These are phyloP conservation scores for Thumatha senex DNA, from an alignment of 2,888 invertebrate species.

Conservation along the genomic window DNA sequence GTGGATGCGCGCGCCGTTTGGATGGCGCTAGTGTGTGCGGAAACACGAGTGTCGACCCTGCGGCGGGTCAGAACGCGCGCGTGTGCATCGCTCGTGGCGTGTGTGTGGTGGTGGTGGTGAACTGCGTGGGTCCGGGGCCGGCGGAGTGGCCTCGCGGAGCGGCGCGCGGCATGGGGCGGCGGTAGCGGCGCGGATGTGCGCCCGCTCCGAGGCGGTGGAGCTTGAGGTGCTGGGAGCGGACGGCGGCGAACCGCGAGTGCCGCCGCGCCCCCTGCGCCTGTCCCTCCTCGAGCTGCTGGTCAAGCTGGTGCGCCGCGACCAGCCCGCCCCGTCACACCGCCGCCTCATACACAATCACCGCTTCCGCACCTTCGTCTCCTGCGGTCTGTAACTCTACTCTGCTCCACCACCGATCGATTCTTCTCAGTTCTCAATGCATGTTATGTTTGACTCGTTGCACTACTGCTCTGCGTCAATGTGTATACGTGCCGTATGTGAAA, in stretches of 20 bases:
- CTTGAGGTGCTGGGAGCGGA: constrained; percentile 91
- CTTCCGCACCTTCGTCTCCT: constrained; percentile 78
- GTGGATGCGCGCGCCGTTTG: constrained; percentile 52
- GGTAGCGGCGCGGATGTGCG: constrained; percentile 90
- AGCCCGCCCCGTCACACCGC: constrained; percentile 71
- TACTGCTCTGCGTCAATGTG: neutral
- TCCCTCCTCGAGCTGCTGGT: constrained; percentile 86
- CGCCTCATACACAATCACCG: constrained; percentile 82
- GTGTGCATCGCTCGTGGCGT: constrained; percentile 54
- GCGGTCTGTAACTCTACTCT: constrained; percentile 63
- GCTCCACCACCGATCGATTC: constrained; percentile 29
- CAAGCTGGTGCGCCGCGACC: constrained; percentile 83
- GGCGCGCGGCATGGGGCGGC: constrained; percentile 88
- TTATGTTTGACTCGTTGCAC: constrained; percentile 31
- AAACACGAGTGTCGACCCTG: constrained; percentile 53
- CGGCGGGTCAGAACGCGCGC: constrained; percentile 62
- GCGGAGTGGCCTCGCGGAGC: constrained; percentile 60
- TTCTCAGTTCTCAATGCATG: constrained; percentile 16
- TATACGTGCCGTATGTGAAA: constrained; percentile 17
- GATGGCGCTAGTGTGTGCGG: constrained; percentile 49
- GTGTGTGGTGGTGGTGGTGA: constrained; percentile 42
- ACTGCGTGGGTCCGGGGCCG: constrained; percentile 42
- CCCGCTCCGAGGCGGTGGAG: constrained; percentile 90
- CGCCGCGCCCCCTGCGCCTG: constrained; percentile 87
- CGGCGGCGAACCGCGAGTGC: constrained; percentile 88